Percentiles rank a stretch among this genome's conserved stretches.
These are phyloP conservation scores for Aurelia coerulea DNA, from an alignment of 30 jellyfish, hydroid and myxozoan species.

Conservation along the genomic window DNA sequence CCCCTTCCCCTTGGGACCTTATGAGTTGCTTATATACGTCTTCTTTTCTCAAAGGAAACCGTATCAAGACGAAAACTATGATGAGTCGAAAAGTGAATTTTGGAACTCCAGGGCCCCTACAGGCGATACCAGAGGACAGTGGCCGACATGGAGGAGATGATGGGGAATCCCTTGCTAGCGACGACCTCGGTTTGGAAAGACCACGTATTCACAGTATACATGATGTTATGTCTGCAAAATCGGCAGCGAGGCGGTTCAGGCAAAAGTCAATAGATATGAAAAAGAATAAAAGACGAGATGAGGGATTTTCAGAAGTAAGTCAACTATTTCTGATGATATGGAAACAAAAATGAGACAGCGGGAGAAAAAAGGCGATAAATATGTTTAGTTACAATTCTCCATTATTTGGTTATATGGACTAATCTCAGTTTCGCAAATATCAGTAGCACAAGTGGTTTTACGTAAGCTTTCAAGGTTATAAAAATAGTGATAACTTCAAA, in stretches of 20 bases:
- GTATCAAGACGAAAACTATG: neutral
- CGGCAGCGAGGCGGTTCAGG: slow-evolving; percentile 41
- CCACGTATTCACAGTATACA: slow-evolving; percentile 46
- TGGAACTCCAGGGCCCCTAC: slow-evolving; percentile 1
- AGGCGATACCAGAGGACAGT: slow-evolving; percentile 4
- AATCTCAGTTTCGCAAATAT: too few relatives aligned
- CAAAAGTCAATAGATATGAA: slow-evolving; percentile 15
- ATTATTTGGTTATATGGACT: too few relatives aligned
- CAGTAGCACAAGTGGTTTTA: too few relatives aligned
- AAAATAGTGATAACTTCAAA: too few relatives aligned
- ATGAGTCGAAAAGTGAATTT: slow-evolving; percentile 26
- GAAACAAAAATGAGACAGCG: neutral
- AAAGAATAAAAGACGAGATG: slow-evolving; percentile 40
- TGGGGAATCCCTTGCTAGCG: slow-evolving; percentile 2
- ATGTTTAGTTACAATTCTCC: too few relatives aligned
- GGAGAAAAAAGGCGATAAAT: too few relatives aligned
- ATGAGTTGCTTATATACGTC: too few relatives aligned
- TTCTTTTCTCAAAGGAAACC: too few relatives aligned
- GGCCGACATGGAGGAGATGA: neutral
- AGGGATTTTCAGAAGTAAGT: slow-evolving; percentile 44
- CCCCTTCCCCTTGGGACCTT: too few relatives aligned
- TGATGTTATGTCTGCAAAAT: slow-evolving; percentile 34
- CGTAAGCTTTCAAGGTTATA: too few relatives aligned
- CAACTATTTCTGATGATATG: neutral
- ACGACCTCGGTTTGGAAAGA: slow-evolving; percentile 22